Evolutionary conservation across 2,113 vertebrate genomes (phyloP).

Genomic region (Pterocles burchelli): DNA sequence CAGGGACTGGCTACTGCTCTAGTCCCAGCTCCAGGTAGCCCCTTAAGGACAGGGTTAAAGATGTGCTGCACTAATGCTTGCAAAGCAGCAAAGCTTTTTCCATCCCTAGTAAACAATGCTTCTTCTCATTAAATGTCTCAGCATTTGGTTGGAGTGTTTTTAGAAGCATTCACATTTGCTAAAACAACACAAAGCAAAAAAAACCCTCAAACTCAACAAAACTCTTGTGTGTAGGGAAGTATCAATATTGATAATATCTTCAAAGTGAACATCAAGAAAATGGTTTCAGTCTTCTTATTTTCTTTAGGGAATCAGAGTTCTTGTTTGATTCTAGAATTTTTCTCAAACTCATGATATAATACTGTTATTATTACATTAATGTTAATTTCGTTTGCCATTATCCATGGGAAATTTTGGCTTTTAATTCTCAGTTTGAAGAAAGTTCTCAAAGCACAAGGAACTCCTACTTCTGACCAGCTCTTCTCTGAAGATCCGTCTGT

Average conservation of each 20-base stretch:
- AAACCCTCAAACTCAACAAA: not conserved
- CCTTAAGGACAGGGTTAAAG: not conserved
- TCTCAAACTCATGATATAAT: not conserved
- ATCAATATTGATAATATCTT: not conserved
- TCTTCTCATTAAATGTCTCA: not conserved
- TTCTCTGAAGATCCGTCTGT: not conserved
- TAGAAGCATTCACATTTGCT: not conserved
- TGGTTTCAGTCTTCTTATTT: not conserved
- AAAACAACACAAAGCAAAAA: not conserved
- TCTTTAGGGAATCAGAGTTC: not conserved
- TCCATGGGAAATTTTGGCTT: not conserved
- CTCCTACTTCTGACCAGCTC: not conserved
- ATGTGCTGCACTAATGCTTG: too few species aligned
- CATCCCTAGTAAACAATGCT: not conserved
- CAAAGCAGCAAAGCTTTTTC: not conserved
- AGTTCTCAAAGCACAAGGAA: not conserved
- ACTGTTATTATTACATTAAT: not conserved
- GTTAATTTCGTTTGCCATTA: not conserved
- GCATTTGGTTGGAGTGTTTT: not conserved
- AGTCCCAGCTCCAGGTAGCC: not conserved
- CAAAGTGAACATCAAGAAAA: not conserved
- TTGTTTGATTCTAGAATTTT: not conserved
- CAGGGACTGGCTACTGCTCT: rapidly evolving
- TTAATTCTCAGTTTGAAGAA: not conserved
- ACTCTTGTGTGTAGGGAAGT: not conserved